Evolutionary conservation across 2,888 invertebrate genomes (phyloP), one percentile per base, ranked within the genome.

Genomic region (Zhuqinia jingwanae): DNA sequence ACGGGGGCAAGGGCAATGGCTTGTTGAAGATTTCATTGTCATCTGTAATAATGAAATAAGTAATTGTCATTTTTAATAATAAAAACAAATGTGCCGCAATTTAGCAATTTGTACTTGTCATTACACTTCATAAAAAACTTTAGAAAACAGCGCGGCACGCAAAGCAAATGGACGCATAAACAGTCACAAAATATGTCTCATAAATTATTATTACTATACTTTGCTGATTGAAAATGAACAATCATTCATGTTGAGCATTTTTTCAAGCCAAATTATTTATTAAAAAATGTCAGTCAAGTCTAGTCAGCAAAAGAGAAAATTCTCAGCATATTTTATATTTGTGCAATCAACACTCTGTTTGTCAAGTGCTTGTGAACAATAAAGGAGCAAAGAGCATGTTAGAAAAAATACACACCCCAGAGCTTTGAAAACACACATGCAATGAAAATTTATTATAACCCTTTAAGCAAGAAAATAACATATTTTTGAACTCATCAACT

Each of bases 1-100:
- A 58, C 42, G 88, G 89, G 60, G 86, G 85, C 53, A 87, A 81
- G 83, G 88, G 87, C 77, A 84, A 85, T 80, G 88, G 88, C 82
- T 88, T 88, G 81, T 86, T 87, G 70, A 87, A 82, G 27, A 86
- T 81, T 77, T 88, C 88, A 83, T 88, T 86, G 82, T 88, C 88
- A 88, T 88, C 88, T 88, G 58, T 15, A 36, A 36, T 36, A 8
- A 36, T n/a, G 8, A 36, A 36, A 36, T 36, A 8, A 36, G 36
- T 36, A 87, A 84, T 68, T 83, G 60, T 20, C 42, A 53, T 68
- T 53, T 36, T 58, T 73, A 20, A 42, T 45, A 65, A 77, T 5
- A 60, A 60, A 77, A 45, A 17, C 3, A 65, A 65, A 22, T 10
- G 42, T 22, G 8, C 3, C n/a, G 30, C 53, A 53, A 63, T 22